Evolutionary conservation across 2,113 vertebrate genomes (phyloP).

Genomic region (Leptocoma aspasia): DNA sequence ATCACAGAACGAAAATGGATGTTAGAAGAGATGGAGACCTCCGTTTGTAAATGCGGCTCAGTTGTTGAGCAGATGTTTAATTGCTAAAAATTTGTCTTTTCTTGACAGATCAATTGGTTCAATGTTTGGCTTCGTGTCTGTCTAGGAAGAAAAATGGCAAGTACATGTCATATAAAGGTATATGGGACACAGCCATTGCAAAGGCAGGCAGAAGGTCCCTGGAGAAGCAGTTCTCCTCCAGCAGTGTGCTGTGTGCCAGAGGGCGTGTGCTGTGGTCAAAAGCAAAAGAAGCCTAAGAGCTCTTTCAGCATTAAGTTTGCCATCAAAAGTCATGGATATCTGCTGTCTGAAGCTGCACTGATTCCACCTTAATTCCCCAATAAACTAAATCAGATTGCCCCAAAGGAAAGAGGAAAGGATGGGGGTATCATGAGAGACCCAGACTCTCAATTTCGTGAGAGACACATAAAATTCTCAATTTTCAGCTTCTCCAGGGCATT

Average conservation of each 20-base stretch:
- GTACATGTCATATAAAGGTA: accelerated
- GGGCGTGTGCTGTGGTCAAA: background rate
- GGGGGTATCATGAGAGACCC: background rate
- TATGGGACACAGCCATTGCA: background rate
- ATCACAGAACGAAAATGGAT: background rate
- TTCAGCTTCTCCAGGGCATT: background rate
- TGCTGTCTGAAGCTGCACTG: background rate
- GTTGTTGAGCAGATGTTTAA: background rate
- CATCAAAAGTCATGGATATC: background rate
- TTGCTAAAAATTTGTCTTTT: background rate
- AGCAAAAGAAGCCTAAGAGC: background rate
- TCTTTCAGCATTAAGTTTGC: background rate
- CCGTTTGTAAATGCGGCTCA: background rate
- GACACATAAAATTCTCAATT: background rate
- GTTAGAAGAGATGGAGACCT: background rate
- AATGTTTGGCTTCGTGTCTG: background rate
- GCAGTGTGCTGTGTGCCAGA: background rate
- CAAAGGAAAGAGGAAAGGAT: background rate
- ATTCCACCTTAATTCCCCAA: background rate
- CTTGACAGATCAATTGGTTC: background rate
- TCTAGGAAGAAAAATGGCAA: background rate
- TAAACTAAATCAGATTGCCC: background rate
- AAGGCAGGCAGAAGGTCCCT: background rate
- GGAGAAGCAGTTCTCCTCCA: background rate
- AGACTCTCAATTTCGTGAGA: background rate